Conservation (phyloP, 2,888 invertebrate genomes). For the Nomada ferruginata region DNA sequence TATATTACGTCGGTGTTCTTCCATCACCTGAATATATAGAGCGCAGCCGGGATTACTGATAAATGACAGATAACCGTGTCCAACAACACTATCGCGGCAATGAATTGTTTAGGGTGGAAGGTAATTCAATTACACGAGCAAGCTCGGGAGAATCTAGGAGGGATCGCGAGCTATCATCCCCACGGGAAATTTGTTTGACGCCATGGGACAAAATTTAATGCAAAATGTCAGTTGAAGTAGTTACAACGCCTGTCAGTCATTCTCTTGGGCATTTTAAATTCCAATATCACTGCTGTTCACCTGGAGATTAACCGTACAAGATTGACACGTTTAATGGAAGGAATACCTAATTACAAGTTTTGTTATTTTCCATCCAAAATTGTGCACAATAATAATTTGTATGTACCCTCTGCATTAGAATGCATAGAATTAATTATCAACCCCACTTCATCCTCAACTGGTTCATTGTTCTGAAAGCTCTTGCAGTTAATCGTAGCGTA, state of each 20-base stretch:
- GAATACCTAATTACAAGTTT: constrained; percentile 6
- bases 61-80: neutral
- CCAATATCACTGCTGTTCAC: neutral
- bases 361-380: neutral
- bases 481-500: too few relatives aligned
- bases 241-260: constrained; percentile 31
- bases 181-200: constrained; percentile 33
- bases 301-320: neutral
- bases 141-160: constrained; percentile 26
- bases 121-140: constrained; percentile 42
- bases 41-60: neutral
- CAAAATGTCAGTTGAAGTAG: constrained; percentile 47
- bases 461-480: too few relatives aligned
- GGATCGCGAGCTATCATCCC: constrained; percentile 18
- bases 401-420: too few relatives aligned
- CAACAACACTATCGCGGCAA: constrained; percentile 5
- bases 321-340: constrained; percentile 1
- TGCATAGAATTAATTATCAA: too few relatives aligned
- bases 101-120: constrained; percentile 26
- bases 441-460: too few relatives aligned
- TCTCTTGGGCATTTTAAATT: constrained; percentile 35
- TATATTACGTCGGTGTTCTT: neutral
- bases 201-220: constrained; percentile 47
- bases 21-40: neutral
- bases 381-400: neutral